Base-by-base conservation (phyloP, 2,797 vertebrate species). In the Acropternis orthonyx region DNA sequence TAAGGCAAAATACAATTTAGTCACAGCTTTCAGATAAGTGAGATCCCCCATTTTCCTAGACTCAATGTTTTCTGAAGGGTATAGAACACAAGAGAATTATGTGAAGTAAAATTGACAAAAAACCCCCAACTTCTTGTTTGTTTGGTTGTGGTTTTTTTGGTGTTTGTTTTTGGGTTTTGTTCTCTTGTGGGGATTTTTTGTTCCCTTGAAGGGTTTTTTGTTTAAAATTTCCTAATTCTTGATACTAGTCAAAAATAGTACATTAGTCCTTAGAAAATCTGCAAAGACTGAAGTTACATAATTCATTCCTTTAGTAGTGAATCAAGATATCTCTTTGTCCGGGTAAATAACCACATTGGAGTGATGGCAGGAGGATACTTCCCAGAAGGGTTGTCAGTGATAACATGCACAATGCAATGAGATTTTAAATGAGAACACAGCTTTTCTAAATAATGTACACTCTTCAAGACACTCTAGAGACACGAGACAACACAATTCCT, bases 391-490 rank as follows among this genome's bases (percentile, higher is more conserved):
- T 71, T 97, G 95, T 95, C 96, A 97, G 90, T 66, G 90, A 82
- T 94, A 96, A 95, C 32, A 28, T 89, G 48, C 69, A 82, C 71
- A 87, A 95, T 22, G 2, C 92, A 96, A 91, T 83, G 89, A 66
- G 91, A 97, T 89, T 97, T 97, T 92, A 96, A 97, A 97, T 73
- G 96, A 97, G 95, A 95, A 88, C 66, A 80, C 39, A 62, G 87
- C 61, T 95, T 95, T 85, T 87, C 88, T 96, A 96, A 97, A 95
- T 96, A 96, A 96, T 37, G 52, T 90, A 86, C 83, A 65, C 18
- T 94, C 59, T 83, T 96, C 81, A 91, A 89, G 80, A 83, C 93
- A 80, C 87, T 85, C 95, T 77, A 36, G 85, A 92, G 94, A 96
- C 72, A 56, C 24, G 39, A 93, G 71, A 80, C 51, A 87, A 87